phyloP scores from a whole-genome alignment of 1,140 invertebrate species.

The Bombus ignitus region DNA sequence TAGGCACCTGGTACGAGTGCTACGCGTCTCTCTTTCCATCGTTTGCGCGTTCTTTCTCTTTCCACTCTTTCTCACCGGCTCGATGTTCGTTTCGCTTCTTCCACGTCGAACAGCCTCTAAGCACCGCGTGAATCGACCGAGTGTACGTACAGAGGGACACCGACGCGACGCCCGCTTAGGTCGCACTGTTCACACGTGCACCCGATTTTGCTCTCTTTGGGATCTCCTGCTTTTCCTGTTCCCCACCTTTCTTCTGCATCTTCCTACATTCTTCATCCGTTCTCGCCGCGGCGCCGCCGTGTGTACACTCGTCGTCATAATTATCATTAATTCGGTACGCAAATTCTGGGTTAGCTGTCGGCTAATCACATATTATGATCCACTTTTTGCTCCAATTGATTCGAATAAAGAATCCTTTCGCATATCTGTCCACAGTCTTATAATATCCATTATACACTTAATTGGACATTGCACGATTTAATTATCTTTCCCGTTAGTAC shows the following conservation, averaged over 20 bases:
- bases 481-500: conserved; percentile 18
- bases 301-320: conserved; percentile 61
- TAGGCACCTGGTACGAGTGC: conserved; percentile 67
- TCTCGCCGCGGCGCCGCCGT: not conserved
- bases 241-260: not conserved
- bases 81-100: conserved; percentile 36
- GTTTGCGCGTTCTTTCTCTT: not conserved
- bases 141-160: conserved; percentile 55
- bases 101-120: conserved; percentile 42
- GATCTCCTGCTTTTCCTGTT: conserved; percentile 8
- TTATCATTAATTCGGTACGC: conserved; percentile 75
- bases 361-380: conserved; percentile 41
- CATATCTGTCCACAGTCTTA: not conserved
- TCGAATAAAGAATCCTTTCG: not conserved
- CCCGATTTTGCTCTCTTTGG: conserved; percentile 71
- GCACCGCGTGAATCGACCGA: conserved; percentile 49
- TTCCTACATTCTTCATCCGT: not conserved
- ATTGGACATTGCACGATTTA: not conserved
- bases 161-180: conserved; percentile 67
- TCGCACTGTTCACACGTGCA: conserved; percentile 80
- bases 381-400: conserved; percentile 1
- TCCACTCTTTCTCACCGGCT: conserved; percentile 7
- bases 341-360: conserved; percentile 40
- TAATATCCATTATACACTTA: not conserved
- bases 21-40: conserved; percentile 1